Base-by-base conservation (phyloP, 1,140 invertebrate species). In the Bilobella aurantiaca region DNA sequence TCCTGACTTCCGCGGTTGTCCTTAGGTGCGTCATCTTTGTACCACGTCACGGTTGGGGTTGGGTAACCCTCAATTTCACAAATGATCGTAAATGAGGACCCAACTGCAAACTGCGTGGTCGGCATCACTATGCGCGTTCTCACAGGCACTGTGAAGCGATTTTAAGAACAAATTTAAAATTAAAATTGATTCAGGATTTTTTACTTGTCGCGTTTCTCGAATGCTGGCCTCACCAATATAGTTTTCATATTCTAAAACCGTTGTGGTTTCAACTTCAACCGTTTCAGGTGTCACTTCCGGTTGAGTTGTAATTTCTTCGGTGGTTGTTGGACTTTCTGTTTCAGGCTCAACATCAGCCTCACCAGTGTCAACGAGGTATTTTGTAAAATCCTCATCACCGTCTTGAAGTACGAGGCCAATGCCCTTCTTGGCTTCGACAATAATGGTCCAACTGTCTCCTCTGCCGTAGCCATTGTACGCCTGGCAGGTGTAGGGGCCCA, bases 401-500 rank as follows among this genome's bases (percentile, higher is more conserved):
- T 69, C 75, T 21, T 81, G 73, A 30, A 78, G 75, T 5, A 66
- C 58, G 62, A 78, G 73, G 14, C 84, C 82, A 0, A 86, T 85
- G 14, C 85, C 84, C 57, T 86, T 75, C 0, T 87, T 53, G 14
- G 14, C 86, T 72, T 85, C 83, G 0, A 94, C 78, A 0, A 81
- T 83, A 0, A 91, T 79, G 0, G 84, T 83, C 83, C 87, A 88
- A 23, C 87, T 86, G 0, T 86, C 86, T 2, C 90, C 84, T 64
- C 83, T 83, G 1, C 87, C 88, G 3, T 85, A 74, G 1, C 88
- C 89, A 74, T 93, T 93, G 76, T 89, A 93, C 0, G 89, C 89
- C 73, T 91, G 87, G 74, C 91, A 94, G 0, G 85, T 87, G 76
- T 93, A 69, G 60, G 49, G 60, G 1, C 63, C 63, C 46, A 65